These are phyloP conservation scores for Rafetus swinhoei DNA, from an alignment of 2,113 vertebrate genomes.

Conservation along the genomic window DNA sequence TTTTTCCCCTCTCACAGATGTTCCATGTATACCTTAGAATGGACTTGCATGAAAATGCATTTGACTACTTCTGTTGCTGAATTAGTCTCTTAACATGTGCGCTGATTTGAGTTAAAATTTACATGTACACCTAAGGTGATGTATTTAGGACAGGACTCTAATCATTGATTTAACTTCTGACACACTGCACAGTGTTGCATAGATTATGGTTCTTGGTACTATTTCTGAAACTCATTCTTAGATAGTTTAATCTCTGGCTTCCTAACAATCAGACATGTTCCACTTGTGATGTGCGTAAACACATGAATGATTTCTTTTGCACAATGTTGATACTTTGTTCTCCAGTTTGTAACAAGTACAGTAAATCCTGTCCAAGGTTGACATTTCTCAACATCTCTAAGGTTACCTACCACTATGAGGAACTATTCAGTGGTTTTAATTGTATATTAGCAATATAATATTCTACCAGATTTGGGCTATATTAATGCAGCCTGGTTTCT, in stretches of 20 bases:
- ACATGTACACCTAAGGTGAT: background rate
- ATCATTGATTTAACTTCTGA: background rate
- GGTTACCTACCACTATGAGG: background rate
- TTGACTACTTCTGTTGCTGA: background rate
- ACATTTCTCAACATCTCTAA: background rate
- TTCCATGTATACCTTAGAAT: background rate
- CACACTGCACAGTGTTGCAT: accelerated
- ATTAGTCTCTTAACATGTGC: background rate
- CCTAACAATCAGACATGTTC: accelerated
- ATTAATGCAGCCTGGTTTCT: background rate
- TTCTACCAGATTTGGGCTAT: background rate
- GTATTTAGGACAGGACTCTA: background rate
- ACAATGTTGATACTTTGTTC: background rate
- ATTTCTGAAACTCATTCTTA: background rate
- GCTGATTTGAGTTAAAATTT: background rate
- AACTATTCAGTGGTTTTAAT: background rate
- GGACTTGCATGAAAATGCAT: background rate
- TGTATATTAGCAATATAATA: background rate
- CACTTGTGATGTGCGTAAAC: background rate
- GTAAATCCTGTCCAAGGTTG: background rate
- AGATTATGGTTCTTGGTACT: background rate
- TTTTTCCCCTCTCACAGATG: background rate
- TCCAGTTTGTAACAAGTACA: background rate
- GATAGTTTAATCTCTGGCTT: background rate
- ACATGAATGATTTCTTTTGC: background rate